Conservation (phyloP, 2,113 vertebrate species). For the Nothoprocta pentlandii region DNA sequence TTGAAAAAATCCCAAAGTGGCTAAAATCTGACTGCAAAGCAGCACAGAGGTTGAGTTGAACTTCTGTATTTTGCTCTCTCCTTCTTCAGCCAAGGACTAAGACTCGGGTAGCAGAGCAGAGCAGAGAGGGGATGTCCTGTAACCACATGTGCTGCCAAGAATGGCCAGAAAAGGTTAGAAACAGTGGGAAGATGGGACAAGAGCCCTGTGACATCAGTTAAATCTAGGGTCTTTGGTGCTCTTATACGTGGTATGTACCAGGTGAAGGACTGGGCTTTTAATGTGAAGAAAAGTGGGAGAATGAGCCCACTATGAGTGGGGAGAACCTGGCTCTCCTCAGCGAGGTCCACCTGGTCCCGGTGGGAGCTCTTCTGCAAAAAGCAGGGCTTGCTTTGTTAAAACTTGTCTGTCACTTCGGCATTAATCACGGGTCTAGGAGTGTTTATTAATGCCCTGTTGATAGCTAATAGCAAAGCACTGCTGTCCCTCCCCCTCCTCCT, state of each 20-base stretch:
- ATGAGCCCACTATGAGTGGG: fast-evolving
- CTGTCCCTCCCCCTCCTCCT: constrained; percentile 64
- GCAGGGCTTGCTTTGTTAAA: neutral
- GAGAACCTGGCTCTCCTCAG: neutral
- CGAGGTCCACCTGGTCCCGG: neutral
- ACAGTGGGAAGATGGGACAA: neutral
- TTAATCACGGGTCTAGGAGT: constrained; percentile 68
- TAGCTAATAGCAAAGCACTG: constrained; percentile 70
- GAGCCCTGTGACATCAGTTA: neutral
- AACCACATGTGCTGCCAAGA: fast-evolving
- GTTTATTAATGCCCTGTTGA: constrained; percentile 82
- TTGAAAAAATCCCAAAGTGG: neutral
- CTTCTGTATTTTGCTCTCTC: neutral
- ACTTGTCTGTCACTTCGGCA: neutral
- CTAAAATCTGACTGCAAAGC: neutral
- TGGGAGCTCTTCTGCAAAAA: neutral
- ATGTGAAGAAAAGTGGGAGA: neutral
- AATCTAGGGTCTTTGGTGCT: neutral
- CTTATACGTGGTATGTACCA: neutral
- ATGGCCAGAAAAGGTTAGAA: neutral
- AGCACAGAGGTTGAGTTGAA: neutral
- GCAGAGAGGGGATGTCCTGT: fast-evolving
- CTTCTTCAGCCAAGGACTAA: neutral
- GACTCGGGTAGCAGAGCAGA: neutral
- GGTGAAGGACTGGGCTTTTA: neutral